phyloP scores from a whole-genome alignment of 2,113 vertebrate species.

The Malurus alboscapulatus region DNA sequence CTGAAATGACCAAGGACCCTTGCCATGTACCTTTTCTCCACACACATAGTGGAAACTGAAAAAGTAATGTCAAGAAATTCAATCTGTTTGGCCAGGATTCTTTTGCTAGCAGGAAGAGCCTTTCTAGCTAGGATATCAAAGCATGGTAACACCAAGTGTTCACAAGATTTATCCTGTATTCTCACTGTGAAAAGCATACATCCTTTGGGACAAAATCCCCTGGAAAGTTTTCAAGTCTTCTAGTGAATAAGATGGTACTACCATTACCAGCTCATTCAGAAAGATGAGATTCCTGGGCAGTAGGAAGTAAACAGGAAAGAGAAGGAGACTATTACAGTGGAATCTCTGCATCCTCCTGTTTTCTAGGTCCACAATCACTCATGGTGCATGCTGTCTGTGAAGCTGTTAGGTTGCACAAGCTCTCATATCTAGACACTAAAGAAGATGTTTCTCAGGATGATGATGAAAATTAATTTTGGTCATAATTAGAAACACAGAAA shows the following conservation, averaged over 20 bases:
- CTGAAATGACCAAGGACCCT: not conserved
- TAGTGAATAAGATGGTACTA: not conserved
- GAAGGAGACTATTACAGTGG: not conserved
- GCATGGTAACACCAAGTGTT: not conserved
- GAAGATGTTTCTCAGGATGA: not conserved
- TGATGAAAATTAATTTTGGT: not conserved
- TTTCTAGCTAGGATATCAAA: not conserved
- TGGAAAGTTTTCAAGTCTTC: not conserved
- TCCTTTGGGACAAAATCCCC: slow-evolving; percentile 9
- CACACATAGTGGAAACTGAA: not conserved
- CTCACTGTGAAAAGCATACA: not conserved
- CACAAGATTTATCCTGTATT: not conserved
- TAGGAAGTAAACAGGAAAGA: not conserved
- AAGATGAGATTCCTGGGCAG: not conserved
- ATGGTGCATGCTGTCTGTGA: not conserved
- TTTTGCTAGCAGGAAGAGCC: not conserved
- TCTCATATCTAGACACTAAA: not conserved
- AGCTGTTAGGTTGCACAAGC: not conserved
- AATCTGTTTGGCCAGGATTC: not conserved
- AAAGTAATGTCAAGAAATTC: not conserved
- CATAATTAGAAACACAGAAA: not conserved
- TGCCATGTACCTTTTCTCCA: not conserved
- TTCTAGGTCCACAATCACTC: not conserved
- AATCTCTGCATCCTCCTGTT: not conserved
- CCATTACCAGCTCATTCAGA: not conserved